Evolutionary conservation across 2,797 vertebrate genomes (phyloP).

Genomic region (Myoxocephalus aenaeus): DNA sequence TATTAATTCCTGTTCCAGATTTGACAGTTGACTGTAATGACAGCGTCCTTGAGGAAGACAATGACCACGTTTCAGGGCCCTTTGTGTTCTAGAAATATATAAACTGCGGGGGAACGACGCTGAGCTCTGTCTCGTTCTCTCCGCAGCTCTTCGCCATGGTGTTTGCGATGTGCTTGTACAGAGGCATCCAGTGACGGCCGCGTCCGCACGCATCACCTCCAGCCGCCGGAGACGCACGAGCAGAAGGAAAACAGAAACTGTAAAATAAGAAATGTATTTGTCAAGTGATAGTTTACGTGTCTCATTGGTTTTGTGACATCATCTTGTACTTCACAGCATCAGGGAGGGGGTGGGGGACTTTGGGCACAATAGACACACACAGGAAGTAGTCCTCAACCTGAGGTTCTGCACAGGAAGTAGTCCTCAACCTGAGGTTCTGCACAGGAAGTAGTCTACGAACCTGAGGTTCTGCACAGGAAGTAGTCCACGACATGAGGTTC

Average conservation of each 20-base stretch:
- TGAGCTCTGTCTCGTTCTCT: slow-evolving; percentile 16
- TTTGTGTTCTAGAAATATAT: background rate
- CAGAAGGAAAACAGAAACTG: slow-evolving; percentile 33
- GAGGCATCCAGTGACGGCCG: slow-evolving; percentile 89
- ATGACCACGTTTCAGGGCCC: background rate
- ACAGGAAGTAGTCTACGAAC: too few relatives aligned
- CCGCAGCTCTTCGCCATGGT: slow-evolving; percentile 93
- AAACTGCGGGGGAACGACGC: background rate
- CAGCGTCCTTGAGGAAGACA: too few relatives aligned
- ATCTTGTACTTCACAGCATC: slow-evolving; percentile 78
- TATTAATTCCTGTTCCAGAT: too few relatives aligned
- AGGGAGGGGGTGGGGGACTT: slow-evolving; percentile 10
- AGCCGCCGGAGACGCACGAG: slow-evolving; percentile 17
- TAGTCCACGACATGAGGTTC: too few relatives aligned
- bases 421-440: too few relatives aligned
- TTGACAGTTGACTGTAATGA: background rate
- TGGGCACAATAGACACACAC: slow-evolving; percentile 63
- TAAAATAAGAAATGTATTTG: slow-evolving; percentile 62
- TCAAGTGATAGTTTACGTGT: slow-evolving; percentile 67
- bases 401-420: background rate
- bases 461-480: too few relatives aligned
- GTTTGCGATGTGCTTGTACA: slow-evolving; percentile 95
- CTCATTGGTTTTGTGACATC: slow-evolving; percentile 73
- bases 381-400: slow-evolving; percentile 2
- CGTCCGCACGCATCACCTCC: background rate